phyloP scores from a whole-genome alignment of 2,113 vertebrate genomes.

The Urocitellus parryii region DNA sequence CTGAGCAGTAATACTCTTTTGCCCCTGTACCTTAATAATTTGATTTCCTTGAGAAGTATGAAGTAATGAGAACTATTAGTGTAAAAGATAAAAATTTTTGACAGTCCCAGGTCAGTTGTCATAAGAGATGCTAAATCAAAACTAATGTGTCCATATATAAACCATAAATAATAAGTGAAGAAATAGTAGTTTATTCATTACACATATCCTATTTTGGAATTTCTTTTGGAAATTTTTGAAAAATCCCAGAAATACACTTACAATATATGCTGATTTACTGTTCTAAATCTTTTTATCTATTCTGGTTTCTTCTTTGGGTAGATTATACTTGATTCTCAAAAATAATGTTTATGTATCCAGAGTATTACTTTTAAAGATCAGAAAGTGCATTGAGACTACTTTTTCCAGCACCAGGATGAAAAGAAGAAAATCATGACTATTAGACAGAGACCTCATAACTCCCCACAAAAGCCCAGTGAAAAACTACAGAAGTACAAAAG shows the following conservation, averaged over 20 bases:
- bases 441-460: not conserved
- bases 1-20: not conserved
- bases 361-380: slow-evolving; percentile 22
- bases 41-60: not conserved
- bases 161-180: slow-evolving; percentile 11
- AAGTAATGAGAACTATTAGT: not conserved
- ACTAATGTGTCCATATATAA: not conserved
- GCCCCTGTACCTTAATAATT: not conserved
- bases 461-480: not conserved
- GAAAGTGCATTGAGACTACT: not conserved
- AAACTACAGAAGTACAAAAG: not conserved
- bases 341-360: not conserved
- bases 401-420: not conserved
- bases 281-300: not conserved
- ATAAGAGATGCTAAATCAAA: slow-evolving; percentile 47
- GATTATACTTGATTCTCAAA: not conserved
- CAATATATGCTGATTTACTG: not conserved
- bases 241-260: slow-evolving; percentile 34
- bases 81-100: not conserved
- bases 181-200: slow-evolving; percentile 12
- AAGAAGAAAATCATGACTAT: not conserved
- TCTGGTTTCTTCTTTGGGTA: not conserved
- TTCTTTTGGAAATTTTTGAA: slow-evolving; percentile 37
- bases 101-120: not conserved
- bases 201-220: not conserved